Conservation (phyloP, 2,797 vertebrate genomes). For the Cyclopterus lumpus region DNA sequence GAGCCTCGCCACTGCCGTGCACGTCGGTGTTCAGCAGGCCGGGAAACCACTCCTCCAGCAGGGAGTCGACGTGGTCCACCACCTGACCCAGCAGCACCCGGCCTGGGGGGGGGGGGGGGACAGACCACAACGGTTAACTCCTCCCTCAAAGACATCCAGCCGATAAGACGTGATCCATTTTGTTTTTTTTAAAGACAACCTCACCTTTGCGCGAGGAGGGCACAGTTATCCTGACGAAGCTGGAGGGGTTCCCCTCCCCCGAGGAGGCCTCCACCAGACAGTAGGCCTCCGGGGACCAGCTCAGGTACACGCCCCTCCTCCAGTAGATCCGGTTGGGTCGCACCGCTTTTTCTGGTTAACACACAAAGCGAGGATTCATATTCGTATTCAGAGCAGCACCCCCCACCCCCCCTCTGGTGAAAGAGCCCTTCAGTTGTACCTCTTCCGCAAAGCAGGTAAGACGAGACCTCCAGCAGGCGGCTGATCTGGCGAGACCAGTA, state of each 20-base stretch:
- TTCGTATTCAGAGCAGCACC: not conserved
- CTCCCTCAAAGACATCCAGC: not conserved
- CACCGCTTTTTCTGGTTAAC: slow-evolving; percentile 83
- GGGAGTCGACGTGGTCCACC: slow-evolving; percentile 96
- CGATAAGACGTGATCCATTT: not conserved
- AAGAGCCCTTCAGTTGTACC: slow-evolving; percentile 76
- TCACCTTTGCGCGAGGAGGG: slow-evolving; percentile 95
- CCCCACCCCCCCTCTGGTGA: not conserved
- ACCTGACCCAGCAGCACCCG: slow-evolving; percentile 93
- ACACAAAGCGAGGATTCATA: not conserved
- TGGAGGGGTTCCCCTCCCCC: slow-evolving; percentile 85
- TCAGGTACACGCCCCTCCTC: slow-evolving; percentile 94
- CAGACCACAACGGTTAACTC: not conserved
- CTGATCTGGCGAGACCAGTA: slow-evolving; percentile 96
- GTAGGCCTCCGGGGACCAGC: slow-evolving; percentile 95
- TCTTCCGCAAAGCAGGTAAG: slow-evolving; percentile 89
- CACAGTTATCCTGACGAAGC: slow-evolving; percentile 93
- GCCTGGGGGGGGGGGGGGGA: slow-evolving; percentile 74
- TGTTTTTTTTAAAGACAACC: not conserved
- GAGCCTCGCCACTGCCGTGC: slow-evolving; percentile 91
- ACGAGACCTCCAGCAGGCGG: slow-evolving; percentile 92
- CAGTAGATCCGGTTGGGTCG: slow-evolving; percentile 94
- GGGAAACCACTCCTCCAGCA: slow-evolving; percentile 98
- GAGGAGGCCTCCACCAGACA: slow-evolving; percentile 92
- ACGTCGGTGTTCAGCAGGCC: slow-evolving; percentile 92